Conservation (phyloP, 2,113 vertebrate species). For the Acanthochromis polyacanthus region DNA sequence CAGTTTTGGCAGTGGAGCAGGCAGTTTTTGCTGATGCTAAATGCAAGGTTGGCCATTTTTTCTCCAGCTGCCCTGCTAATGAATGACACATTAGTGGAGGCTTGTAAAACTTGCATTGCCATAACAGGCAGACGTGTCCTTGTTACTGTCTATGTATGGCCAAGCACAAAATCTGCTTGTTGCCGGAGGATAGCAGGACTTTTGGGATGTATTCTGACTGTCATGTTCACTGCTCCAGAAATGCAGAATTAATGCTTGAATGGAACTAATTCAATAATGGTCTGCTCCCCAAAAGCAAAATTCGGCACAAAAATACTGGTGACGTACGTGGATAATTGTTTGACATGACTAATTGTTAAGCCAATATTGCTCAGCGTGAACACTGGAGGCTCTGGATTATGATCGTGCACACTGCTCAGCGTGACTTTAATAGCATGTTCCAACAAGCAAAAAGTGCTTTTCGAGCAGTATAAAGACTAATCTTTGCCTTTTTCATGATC, state of each 20-base stretch:
- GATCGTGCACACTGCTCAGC: slow-evolving; percentile 5
- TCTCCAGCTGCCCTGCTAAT: slow-evolving; percentile 30
- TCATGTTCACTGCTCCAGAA: slow-evolving; percentile 52
- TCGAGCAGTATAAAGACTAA: background rate
- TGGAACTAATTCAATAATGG: slow-evolving; percentile 55
- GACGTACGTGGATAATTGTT: slow-evolving; percentile 59
- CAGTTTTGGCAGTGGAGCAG: slow-evolving; percentile 5
- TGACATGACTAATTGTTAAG: slow-evolving; percentile 65
- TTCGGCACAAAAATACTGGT: slow-evolving; percentile 20
- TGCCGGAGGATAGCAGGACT: slow-evolving; percentile 32
- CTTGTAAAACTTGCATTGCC: slow-evolving; percentile 54
- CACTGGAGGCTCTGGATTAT: slow-evolving; percentile 48
- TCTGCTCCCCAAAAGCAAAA: slow-evolving; percentile 37
- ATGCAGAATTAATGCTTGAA: slow-evolving; percentile 44
- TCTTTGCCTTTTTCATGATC: slow-evolving; percentile 18
- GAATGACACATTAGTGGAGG: slow-evolving; percentile 45
- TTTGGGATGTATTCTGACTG: slow-evolving; percentile 39
- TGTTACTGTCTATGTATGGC: slow-evolving; percentile 32
- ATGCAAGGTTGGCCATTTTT: slow-evolving; percentile 13
- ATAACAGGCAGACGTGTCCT: slow-evolving; percentile 42
- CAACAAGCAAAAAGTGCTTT: slow-evolving; percentile 16
- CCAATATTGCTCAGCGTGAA: slow-evolving; percentile 42
- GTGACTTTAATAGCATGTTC: slow-evolving; percentile 31
- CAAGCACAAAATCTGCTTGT: slow-evolving; percentile 37
- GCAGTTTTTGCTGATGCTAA: slow-evolving; percentile 47